A percentile compares a stretch with the other conserved stretches of the same genome.
Evolutionary conservation across 2,888 invertebrate species (phyloP).

Genomic region (Sepioteuthis lessoniana): DNA sequence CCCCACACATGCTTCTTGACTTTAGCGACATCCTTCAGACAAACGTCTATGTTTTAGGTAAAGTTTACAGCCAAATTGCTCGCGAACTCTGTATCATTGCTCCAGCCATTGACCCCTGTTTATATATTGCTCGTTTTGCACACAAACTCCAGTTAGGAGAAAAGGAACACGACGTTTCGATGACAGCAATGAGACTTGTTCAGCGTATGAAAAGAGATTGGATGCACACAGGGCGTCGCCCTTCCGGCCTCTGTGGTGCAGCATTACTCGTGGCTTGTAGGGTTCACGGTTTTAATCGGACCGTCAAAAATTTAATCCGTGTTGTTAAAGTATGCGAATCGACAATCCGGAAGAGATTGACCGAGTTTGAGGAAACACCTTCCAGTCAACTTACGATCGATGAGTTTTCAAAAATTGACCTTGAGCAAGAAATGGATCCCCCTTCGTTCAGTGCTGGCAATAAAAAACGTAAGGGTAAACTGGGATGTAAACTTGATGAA

Average conservation of each 20-base stretch:
- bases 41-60: slow-evolving; percentile 80
- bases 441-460: slow-evolving; percentile 91
- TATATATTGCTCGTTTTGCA: slow-evolving; percentile 95
- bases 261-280: slow-evolving; percentile 95
- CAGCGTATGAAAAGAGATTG: slow-evolving; percentile 98
- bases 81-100: slow-evolving; percentile 87
- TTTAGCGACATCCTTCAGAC: slow-evolving; percentile 91
- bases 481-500: slow-evolving; percentile 60
- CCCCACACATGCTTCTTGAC: slow-evolving; percentile 95
- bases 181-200: slow-evolving; percentile 93
- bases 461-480: slow-evolving; percentile 81
- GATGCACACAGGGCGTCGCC: slow-evolving; percentile 94
- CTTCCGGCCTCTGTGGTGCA: slow-evolving; percentile 98
- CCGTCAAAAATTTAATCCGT: slow-evolving; percentile 89
- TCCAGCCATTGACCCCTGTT: slow-evolving; percentile 86
- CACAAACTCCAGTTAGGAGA: slow-evolving; percentile 92
- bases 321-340: slow-evolving; percentile 97
- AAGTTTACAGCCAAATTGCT: slow-evolving; percentile 91
- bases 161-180: slow-evolving; percentile 94
- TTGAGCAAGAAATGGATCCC: slow-evolving; percentile 96
- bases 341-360: slow-evolving; percentile 88
- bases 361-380: slow-evolving; percentile 97
- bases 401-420: slow-evolving; percentile 96
- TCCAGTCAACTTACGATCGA: slow-evolving; percentile 94
- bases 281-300: slow-evolving; percentile 91